A percentile compares a stretch with the other conserved stretches of the same genome.
Conservation (phyloP, 1,140 invertebrate species). For the Sarcophaga bullata region DNA sequence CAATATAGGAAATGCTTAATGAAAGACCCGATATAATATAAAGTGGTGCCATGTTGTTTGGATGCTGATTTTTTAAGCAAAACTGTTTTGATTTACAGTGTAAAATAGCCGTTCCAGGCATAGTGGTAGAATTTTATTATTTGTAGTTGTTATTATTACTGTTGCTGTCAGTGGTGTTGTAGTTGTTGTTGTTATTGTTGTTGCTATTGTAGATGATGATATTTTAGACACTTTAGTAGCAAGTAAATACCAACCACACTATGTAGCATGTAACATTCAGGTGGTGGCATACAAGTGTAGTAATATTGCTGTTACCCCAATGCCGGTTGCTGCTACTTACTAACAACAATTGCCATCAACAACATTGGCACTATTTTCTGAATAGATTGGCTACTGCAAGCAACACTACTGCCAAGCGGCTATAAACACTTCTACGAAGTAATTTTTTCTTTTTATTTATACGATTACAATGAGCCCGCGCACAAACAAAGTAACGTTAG, state of each 20-base stretch:
- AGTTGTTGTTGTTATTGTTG: neutral
- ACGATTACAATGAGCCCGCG: neutral
- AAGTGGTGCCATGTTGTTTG: no score
- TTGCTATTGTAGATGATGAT: slow-evolving; percentile 27
- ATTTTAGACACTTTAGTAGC: slow-evolving; percentile 40
- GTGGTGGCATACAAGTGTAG: slow-evolving; percentile 23
- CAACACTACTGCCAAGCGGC: neutral
- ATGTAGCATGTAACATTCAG: slow-evolving; percentile 14
- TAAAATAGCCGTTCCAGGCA: neutral
- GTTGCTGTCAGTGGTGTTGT: neutral
- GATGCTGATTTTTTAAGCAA: no score
- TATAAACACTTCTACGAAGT: neutral
- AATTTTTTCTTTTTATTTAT: neutral
- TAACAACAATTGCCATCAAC: slow-evolving; percentile 14
- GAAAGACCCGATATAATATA: no score
- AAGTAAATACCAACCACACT: neutral
- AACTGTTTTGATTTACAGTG: neutral
- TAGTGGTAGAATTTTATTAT: neutral
- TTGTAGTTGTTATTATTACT: neutral
- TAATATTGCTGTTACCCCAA: neutral
- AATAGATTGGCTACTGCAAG: neutral
- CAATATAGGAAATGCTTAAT: no score
- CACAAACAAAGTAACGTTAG: neutral
- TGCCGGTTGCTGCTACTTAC: neutral
- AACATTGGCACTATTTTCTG: neutral